Percentiles rank a stretch among this genome's conserved stretches.
Conservation (phyloP, 1,140 invertebrate genomes). For the Phymorhynchus buccinoides region DNA sequence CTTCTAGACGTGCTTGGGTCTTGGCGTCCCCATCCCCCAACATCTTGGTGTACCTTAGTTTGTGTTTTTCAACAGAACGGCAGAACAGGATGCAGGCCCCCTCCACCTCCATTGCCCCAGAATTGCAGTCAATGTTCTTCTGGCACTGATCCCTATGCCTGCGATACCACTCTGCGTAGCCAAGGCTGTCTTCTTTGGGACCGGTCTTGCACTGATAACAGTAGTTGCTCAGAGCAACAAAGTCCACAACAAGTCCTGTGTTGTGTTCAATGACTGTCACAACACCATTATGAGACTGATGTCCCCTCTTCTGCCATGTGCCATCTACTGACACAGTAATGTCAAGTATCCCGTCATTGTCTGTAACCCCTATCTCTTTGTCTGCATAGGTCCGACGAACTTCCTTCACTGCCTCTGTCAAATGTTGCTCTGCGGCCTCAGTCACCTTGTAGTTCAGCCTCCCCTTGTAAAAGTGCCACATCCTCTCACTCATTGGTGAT, state of each 20-base stretch:
- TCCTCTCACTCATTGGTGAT: too few species aligned
- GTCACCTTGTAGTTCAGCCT: too few species aligned
- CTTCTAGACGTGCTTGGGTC: not conserved
- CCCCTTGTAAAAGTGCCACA: too few species aligned
- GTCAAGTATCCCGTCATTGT: not conserved
- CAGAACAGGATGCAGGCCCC: not conserved
- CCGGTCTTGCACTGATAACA: not conserved
- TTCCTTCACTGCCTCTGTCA: not conserved
- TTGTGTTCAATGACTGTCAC: not conserved
- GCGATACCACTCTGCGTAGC: not conserved
- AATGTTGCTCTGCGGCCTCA: too few species aligned
- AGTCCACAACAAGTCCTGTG: conserved; percentile 7
- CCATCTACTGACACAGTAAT: conserved; percentile 5
- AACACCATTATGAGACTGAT: not conserved
- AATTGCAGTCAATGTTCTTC: conserved; percentile 11
- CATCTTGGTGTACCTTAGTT: not conserved
- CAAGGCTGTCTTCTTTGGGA: not conserved
- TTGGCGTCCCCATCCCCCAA: conserved; percentile 36
- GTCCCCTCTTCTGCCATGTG: not conserved
- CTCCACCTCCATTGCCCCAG: conserved; percentile 1
- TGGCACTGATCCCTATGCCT: not conserved
- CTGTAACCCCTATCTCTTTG: not conserved
- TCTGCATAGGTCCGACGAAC: not conserved
- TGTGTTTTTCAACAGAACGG: not conserved
- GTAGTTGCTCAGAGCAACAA: conserved; percentile 13